phyloP scores from a whole-genome alignment of 2,113 vertebrate species.

The Dipodomys stephensi region DNA sequence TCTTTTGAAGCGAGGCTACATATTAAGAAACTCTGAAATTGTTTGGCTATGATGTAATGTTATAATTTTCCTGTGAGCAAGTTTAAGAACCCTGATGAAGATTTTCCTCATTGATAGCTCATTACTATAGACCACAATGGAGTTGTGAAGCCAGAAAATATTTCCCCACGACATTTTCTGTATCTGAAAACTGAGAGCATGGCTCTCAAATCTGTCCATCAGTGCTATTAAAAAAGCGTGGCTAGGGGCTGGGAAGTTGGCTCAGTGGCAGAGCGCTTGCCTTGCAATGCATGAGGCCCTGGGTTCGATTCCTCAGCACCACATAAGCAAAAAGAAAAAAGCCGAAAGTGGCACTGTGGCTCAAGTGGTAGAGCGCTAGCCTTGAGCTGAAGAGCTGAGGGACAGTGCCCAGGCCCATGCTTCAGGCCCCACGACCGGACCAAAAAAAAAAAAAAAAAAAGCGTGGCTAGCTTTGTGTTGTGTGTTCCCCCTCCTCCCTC shows the following conservation, averaged over 20 bases:
- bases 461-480: neutral
- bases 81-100: conserved; percentile 37
- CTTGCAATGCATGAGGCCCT: too few relatives aligned
- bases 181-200: neutral
- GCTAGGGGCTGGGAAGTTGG: too few relatives aligned
- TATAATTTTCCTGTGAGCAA: conserved; percentile 46
- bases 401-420: too few relatives aligned
- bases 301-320: too few relatives aligned
- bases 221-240: neutral
- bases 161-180: neutral
- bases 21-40: conserved; percentile 69
- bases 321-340: too few relatives aligned
- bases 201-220: neutral
- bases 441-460: too few relatives aligned
- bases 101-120: neutral
- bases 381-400: too few relatives aligned
- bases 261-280: too few relatives aligned
- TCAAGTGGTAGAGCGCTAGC: too few relatives aligned
- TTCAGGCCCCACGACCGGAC: too few relatives aligned
- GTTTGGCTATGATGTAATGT: conserved; percentile 52
- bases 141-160: conserved; percentile 23
- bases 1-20: conserved; percentile 61
- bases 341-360: too few relatives aligned
- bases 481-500: neutral
- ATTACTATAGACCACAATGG: neutral